Percentiles rank a stretch among this genome's conserved stretches.
phyloP scores from a whole-genome alignment of 1,140 invertebrate species.

The Ectropis grisescens region DNA sequence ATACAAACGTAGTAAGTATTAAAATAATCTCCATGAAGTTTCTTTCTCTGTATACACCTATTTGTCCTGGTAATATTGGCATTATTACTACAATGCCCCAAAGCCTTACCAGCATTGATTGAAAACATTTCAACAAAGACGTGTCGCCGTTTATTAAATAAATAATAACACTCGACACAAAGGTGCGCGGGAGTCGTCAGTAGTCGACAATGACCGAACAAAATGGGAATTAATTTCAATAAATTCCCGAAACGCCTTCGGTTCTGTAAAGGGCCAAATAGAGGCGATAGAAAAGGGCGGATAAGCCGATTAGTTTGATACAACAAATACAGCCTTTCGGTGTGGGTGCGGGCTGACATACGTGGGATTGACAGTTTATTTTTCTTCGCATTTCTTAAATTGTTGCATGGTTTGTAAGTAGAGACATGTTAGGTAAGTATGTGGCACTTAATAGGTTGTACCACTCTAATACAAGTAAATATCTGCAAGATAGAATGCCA shows the following conservation, averaged over 20 bases:
- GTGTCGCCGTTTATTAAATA: conserved; percentile 61
- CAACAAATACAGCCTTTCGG: conserved; percentile 53
- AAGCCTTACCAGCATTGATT: conserved; percentile 41
- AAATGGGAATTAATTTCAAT: conserved; percentile 65
- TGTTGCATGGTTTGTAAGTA: too few species aligned
- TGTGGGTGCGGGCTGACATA: conserved; percentile 26
- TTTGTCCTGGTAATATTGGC: too few species aligned
- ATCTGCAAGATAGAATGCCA: too few species aligned
- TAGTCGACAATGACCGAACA: conserved; percentile 57
- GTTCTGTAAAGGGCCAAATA: conserved; percentile 37
- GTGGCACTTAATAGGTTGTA: too few species aligned
- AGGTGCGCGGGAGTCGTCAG: conserved; percentile 33
- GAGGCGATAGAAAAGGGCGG: conserved; percentile 30
- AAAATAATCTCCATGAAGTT: too few species aligned
- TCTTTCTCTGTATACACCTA: too few species aligned
- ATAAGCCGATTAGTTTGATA: conserved; percentile 61
- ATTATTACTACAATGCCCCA: too few species aligned
- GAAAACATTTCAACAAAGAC: conserved; percentile 40
- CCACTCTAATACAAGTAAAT: too few species aligned
- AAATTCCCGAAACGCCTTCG: conserved; percentile 60
- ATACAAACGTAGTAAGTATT: too few species aligned
- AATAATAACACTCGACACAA: conserved; percentile 53
- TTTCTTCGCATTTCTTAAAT: conserved; percentile 5
- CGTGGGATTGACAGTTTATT: conserved; percentile 30
- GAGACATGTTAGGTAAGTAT: too few species aligned